phyloP scores from a whole-genome alignment of 2,888 invertebrate genomes.

The Plagiodera versicolora region DNA sequence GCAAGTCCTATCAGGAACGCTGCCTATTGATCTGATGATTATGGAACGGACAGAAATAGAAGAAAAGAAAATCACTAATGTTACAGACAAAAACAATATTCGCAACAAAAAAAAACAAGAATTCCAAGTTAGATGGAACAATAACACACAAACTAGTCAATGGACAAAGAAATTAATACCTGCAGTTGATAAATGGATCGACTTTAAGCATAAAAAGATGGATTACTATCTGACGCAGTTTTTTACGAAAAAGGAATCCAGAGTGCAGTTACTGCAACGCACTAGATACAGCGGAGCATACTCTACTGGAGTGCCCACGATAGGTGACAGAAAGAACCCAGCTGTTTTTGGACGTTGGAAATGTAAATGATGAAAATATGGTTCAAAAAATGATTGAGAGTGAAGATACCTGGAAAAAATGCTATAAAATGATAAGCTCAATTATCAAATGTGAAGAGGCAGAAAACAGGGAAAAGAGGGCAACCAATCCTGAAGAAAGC shows the following conservation, averaged over 20 bases:
- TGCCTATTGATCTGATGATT: not conserved
- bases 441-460: too few relatives aligned
- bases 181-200: not conserved
- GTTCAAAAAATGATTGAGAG: too few relatives aligned
- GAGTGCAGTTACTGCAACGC: constrained; percentile 14
- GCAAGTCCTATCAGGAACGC: not conserved
- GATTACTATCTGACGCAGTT: constrained; percentile 16
- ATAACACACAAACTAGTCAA: not conserved
- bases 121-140: not conserved
- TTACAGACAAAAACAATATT: not conserved
- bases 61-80: not conserved
- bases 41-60: not conserved
- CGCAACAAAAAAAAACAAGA: not conserved
- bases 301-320: not conserved
- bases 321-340: too few relatives aligned
- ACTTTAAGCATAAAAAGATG: not conserved
- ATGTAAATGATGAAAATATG: too few relatives aligned
- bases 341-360: too few relatives aligned
- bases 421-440: too few relatives aligned
- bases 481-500: too few relatives aligned
- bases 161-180: constrained; percentile 12
- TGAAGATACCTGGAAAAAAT: too few relatives aligned
- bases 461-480: too few relatives aligned
- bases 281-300: constrained; percentile 15
- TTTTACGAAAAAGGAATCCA: not conserved